Percentiles rank a stretch among this genome's conserved stretches.
Conservation (phyloP, 2,113 vertebrate species). For the Leucoraja erinaceus region DNA sequence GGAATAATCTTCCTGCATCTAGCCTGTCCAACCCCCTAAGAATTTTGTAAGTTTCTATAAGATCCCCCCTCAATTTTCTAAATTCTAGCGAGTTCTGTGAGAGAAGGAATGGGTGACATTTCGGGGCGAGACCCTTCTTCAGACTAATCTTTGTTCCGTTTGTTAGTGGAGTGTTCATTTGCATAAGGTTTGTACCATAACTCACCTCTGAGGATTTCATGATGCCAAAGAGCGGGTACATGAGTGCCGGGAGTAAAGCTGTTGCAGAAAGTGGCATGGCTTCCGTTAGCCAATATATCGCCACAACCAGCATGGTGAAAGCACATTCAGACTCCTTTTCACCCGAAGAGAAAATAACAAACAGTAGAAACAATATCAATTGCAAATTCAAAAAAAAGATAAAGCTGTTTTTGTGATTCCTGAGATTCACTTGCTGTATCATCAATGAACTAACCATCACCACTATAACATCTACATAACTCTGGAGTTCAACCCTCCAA, state of each 20-base stretch:
- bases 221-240: constrained; percentile 81
- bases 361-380: background rate
- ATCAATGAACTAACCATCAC: background rate
- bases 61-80: too few species aligned
- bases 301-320: constrained; percentile 71
- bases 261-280: constrained; percentile 74
- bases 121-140: too few species aligned
- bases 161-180: background rate
- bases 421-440: background rate
- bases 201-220: constrained; percentile 71
- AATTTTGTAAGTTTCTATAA: too few species aligned
- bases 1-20: too few species aligned
- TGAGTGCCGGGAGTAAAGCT: constrained; percentile 74
- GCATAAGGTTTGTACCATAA: background rate
- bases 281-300: constrained; percentile 78
- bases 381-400: background rate
- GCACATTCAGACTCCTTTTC: constrained; percentile 78
- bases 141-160: too few species aligned
- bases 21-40: too few species aligned
- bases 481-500: background rate
- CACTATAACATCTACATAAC: background rate
- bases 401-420: background rate
- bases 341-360: constrained; percentile 34
- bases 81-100: too few species aligned
- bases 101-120: too few species aligned